A percentile compares a stretch with the other conserved stretches of the same genome.
These are phyloP conservation scores for Pyrochroa serraticornis DNA, from an alignment of 2,888 invertebrate species.

Conservation along the genomic window DNA sequence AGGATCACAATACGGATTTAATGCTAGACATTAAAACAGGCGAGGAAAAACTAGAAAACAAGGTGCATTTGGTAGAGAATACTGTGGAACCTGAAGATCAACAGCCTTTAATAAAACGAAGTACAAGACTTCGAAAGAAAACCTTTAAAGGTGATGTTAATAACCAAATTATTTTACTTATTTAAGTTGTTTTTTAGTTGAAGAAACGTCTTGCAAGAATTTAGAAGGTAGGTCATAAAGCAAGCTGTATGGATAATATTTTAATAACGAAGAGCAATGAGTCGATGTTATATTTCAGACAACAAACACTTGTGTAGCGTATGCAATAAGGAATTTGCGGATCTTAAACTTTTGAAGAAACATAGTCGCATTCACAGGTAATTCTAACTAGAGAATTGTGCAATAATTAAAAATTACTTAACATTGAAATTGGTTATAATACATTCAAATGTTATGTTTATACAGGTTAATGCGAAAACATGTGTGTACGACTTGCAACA, in stretches of 20 bases:
- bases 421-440: neutral
- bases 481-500: slow-evolving; percentile 44
- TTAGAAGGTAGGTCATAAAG: too few relatives aligned
- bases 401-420: neutral
- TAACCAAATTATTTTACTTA: too few relatives aligned
- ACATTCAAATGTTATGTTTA: too few relatives aligned
- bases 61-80: neutral
- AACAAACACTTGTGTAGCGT: slow-evolving; percentile 28
- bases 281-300: slow-evolving; percentile 21
- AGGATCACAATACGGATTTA: neutral
- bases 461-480: slow-evolving; percentile 34
- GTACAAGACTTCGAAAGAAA: too few relatives aligned
- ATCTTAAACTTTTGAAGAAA: slow-evolving; percentile 32
- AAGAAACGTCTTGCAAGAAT: too few relatives aligned
- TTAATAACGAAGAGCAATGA: slow-evolving; percentile 16
- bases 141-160: too few relatives aligned
- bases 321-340: slow-evolving; percentile 34
- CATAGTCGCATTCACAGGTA: slow-evolving; percentile 35
- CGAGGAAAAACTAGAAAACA: neutral
- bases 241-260: neutral
- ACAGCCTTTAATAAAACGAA: too few relatives aligned
- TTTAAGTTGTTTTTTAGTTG: too few relatives aligned
- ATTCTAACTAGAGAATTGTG: too few relatives aligned
- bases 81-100: too few relatives aligned
- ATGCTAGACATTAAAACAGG: too few relatives aligned